A percentile compares a stretch with the other conserved stretches of the same genome.
These are phyloP conservation scores for Orthonychiurus folsomi DNA, from an alignment of 2,888 invertebrate species.

Conservation along the genomic window DNA sequence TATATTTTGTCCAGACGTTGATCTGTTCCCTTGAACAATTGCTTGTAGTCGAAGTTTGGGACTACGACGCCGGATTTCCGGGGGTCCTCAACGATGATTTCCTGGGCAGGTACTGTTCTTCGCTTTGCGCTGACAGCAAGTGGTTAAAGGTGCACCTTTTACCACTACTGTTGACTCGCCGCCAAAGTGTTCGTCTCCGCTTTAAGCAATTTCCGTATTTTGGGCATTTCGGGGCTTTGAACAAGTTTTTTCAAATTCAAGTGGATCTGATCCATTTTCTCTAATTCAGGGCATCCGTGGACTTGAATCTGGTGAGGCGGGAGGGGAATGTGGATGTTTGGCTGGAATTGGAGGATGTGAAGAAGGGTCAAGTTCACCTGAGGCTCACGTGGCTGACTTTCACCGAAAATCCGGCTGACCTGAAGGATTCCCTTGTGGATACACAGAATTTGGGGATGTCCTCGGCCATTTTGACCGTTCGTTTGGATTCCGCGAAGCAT, in stretches of 20 bases:
- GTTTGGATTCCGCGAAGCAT: conserved; percentile 83
- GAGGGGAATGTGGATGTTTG: conserved; percentile 52
- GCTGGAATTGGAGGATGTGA: conserved; percentile 88
- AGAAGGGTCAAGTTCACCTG: conserved; percentile 86
- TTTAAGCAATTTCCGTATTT: too few relatives aligned
- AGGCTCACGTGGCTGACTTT: conserved; percentile 71
- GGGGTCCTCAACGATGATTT: conserved; percentile 63
- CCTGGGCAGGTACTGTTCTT: conserved; percentile 65
- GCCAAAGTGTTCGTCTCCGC: too few relatives aligned
- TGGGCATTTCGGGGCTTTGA: conserved; percentile 1
- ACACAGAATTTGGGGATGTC: conserved; percentile 43
- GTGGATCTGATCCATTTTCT: neutral
- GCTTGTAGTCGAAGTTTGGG: conserved; percentile 54
- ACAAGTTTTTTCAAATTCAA: neutral
- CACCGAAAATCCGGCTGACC: conserved; percentile 32
- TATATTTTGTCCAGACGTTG: conserved; percentile 53
- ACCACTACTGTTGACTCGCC: too few relatives aligned
- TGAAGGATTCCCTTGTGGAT: conserved; percentile 36
- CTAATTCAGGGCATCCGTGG: conserved; percentile 30
- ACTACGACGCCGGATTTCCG: conserved; percentile 58
- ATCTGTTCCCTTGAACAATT: conserved; percentile 66
- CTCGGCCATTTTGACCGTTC: conserved; percentile 61
- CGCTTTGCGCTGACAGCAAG: too few relatives aligned
- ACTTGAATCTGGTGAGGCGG: conserved; percentile 35
- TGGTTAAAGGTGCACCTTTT: conserved; percentile 4